Base-by-base conservation (phyloP, 2,797 vertebrate genomes). In the Rhinichthys osculus region DNA sequence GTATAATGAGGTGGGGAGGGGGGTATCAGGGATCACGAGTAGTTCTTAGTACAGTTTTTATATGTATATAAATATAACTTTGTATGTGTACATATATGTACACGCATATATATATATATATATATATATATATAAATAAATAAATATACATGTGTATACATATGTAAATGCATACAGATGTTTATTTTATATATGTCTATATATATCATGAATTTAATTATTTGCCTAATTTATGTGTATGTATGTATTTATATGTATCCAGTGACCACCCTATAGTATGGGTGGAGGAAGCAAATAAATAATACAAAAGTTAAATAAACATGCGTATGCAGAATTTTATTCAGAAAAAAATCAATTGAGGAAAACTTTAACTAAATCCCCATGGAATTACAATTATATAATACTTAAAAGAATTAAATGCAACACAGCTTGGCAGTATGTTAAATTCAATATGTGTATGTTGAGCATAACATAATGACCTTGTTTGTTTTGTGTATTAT, bases 1-100 rank as follows among this genome's bases (percentile, higher is more conserved):
- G 96, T 95, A 93, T 96, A 96, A 97, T 97, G 95, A 85, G 52
- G 85, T 84, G 81, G 89, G 80, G 89, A 47, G 19, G 80, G 42
- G 79, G 62, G 64, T 80, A 72, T 42, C 59, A 30, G 83, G 40
- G 54, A 70, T 72, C 38, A 35, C 3, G 6, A 83, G 33, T 66
- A 78, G 54, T 73, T 73, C 35, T 83, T 30, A 82, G 38, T 30
- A 6, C 23, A 85, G 54, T 74, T 81, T 84, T 85, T 81, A 21
- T 52, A 66, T 73, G n/a, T 54, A 79, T 23, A 33, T 17, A 77
- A 77, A 27, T 27, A 78, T 66, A 64, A 83, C 13, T 74, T 81
- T 27, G 23, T 27, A 69, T 17, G 19, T 17, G 4, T 17, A 1
- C 13, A 30, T 7, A 62, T 8, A 57, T 23, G 21, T 23, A 23